A percentile compares a stretch with the other conserved stretches of the same genome.
Evolutionary conservation across 2,888 invertebrate genomes (phyloP).

Genomic region (Acanthosepion lycidas): DNA sequence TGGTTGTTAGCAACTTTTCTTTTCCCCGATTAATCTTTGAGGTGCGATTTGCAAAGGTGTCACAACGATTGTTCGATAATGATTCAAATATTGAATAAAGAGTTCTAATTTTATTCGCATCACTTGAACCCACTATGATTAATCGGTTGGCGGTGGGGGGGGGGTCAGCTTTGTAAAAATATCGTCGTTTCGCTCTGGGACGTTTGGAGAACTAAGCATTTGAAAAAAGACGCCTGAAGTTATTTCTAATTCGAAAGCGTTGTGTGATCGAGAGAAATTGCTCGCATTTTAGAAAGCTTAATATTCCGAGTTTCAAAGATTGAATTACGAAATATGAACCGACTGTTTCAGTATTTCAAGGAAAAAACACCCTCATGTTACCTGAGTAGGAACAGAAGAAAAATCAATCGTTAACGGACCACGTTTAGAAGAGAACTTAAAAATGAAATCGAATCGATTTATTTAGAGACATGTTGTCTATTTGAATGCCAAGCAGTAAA

Average conservation of each 20-base stretch:
- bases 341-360: neutral
- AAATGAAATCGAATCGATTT: neutral
- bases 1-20: too few species aligned
- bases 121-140: too few species aligned
- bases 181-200: too few species aligned
- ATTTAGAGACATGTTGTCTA: constrained; percentile 12
- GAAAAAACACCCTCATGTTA: constrained; percentile 15
- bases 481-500: neutral
- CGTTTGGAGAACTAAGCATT: neutral
- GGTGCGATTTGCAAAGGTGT: too few species aligned
- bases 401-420: neutral
- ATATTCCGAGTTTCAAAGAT: neutral
- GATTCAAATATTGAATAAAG: too few species aligned
- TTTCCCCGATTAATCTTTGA: too few species aligned
- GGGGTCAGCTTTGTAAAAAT: too few species aligned
- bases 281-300: neutral
- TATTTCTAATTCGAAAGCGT: neutral
- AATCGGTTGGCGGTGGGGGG: too few species aligned
- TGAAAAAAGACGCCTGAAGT: neutral
- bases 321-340: neutral
- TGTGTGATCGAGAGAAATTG: neutral
- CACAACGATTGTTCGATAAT: too few species aligned
- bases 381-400: neutral
- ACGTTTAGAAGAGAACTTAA: neutral
- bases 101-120: too few species aligned